These are phyloP conservation scores for Acanthurus lineatus DNA, from an alignment of 2,797 vertebrate species.

Conservation along the genomic window DNA sequence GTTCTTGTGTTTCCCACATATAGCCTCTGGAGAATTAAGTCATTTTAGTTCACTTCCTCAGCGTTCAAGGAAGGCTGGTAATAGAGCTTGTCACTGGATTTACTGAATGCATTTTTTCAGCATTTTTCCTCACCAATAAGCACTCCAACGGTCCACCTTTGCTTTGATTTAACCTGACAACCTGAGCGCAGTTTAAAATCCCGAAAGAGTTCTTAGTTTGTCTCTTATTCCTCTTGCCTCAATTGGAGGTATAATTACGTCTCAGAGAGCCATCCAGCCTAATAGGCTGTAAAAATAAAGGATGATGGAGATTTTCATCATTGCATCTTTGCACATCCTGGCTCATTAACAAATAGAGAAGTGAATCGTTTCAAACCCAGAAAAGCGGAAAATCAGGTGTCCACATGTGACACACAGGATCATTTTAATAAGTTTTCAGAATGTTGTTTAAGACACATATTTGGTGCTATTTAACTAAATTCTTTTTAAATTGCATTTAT, in stretches of 20 bases:
- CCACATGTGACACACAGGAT: not conserved
- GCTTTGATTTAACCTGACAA: not conserved
- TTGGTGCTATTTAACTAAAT: constrained; percentile 17
- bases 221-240: not conserved
- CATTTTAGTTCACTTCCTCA: constrained; percentile 66
- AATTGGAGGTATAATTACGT: constrained; percentile 8
- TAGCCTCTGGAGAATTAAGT: constrained; percentile 65
- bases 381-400: not conserved
- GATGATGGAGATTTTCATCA: not conserved
- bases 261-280: not conserved
- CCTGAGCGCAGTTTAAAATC: constrained; percentile 12
- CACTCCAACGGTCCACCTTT: not conserved
- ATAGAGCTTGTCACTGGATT: not conserved
- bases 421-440: not conserved
- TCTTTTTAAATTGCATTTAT: constrained; percentile 40
- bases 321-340: not conserved
- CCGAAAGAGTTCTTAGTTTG: not conserved
- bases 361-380: not conserved
- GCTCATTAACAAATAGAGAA: not conserved
- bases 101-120: constrained; percentile 12
- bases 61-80: constrained; percentile 13
- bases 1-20: constrained; percentile 63
- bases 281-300: constrained; percentile 2
- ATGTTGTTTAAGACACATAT: not conserved
- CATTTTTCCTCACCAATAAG: not conserved